Evolutionary conservation across 2,113 vertebrate species (phyloP), one percentile per base, ranked within the genome.

Genomic region (Lepus europaeus): DNA sequence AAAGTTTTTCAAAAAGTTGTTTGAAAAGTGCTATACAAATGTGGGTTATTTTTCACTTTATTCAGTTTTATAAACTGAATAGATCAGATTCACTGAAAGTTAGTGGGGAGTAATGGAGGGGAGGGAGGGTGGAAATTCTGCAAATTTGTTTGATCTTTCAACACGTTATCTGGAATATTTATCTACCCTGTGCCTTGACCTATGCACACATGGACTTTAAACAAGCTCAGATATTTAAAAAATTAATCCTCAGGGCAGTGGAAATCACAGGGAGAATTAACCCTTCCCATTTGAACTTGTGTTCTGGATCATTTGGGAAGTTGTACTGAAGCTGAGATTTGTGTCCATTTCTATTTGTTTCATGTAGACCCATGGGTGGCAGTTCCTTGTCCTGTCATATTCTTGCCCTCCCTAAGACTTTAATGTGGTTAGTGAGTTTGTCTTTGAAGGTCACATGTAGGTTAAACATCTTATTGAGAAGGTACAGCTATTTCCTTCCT

Each of bases 301-400:
- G 19, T n/a, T 45, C 23, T 7, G 6, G 56, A 53, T 73, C 70
- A 36, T 51, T 1, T 0, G 19, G 56, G 31, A 16, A 93, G 2
- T 23, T 12, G 68, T 49, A 19, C 36, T 59, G 23, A 81, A 14
- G 27, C 20, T 45, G 23, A 76, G 27, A 25, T 68, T 25, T 39
- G 9, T 45, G 7, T 73, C 72, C 7, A 11, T 49, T 89, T 77
- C 33, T 45, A 10, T 22, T 20, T 19, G 39, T 61, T 82, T 51
- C 36, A 36, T 72, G 16, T 5, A 17, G 12, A 23, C 6, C 9
- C 6, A 4, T 0, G 9, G 7, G 2, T 9, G 5, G 1, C 13
- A 36, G 12, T 29, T 33, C 23, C 22, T 11, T 12, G 56, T 10
- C 53, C 36, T 39, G 22, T 0, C n/a, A 39, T 56, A 0, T 61